Conservation (phyloP, 92 coral and sea anemone species). For the Palythoa grandis region DNA sequence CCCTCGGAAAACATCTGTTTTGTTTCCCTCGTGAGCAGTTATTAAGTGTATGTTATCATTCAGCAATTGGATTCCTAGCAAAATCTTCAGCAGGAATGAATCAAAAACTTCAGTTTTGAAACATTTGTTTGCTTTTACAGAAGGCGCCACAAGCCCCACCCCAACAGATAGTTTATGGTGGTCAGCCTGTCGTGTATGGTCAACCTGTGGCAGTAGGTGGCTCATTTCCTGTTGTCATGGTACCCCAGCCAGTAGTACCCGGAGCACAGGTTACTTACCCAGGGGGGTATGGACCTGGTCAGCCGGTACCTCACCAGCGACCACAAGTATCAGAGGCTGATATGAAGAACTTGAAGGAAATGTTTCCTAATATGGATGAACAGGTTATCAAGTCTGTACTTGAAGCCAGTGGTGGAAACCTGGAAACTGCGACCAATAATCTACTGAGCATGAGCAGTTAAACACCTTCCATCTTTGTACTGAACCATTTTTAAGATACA, state of each 20-base stretch:
- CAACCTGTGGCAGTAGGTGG: constrained; percentile 63
- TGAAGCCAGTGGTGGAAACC: constrained; percentile 85
- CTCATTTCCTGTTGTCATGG: constrained; percentile 88
- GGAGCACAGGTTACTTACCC: constrained; percentile 85
- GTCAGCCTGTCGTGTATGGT: constrained; percentile 51
- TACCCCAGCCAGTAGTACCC: constrained; percentile 84
- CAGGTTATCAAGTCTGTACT: constrained; percentile 94
- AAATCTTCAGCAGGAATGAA: no score
- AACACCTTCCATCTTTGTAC: background rate
- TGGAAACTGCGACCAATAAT: constrained; percentile 87
- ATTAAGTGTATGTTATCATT: no score
- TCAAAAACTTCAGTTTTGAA: background rate
- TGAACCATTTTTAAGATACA: background rate
- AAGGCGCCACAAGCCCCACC: constrained; percentile 61
- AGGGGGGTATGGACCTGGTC: constrained; percentile 78
- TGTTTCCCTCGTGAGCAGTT: no score
- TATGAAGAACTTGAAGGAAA: constrained; percentile 86
- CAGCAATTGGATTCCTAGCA: no score
- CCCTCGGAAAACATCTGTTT: no score
- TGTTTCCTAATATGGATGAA: constrained; percentile 97
- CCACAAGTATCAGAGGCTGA: constrained; percentile 65
- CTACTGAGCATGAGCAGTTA: constrained; percentile 80
- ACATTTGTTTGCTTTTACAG: constrained; percentile 33
- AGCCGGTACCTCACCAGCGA: constrained; percentile 61
- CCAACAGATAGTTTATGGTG: constrained; percentile 57